Evolutionary conservation across 2,888 invertebrate species (phyloP), one percentile per base, ranked within the genome.

Genomic region (Plutella xylostella): DNA sequence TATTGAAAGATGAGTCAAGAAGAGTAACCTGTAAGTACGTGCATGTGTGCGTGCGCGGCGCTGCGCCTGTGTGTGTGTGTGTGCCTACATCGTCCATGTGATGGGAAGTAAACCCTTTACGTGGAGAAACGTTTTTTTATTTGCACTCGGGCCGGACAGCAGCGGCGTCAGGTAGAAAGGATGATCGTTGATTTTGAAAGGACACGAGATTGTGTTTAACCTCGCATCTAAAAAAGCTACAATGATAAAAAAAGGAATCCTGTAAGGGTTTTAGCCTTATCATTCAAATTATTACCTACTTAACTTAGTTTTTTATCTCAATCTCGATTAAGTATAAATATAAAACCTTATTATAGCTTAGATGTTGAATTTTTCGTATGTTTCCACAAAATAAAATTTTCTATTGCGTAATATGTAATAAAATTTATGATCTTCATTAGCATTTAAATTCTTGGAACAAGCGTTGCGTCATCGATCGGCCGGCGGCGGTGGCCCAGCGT

Each of bases 91-190:
- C 69, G 70, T 73, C 68, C 68, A 65, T 69, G 72, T 71, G 76
- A 83, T 85, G 84, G 85, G 86, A 85, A 85, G 83, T 85, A 77
- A 85, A 86, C 85, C 85, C 85, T 85, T 84, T 83, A 77, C 72
- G 77, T 68, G 67, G 74, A 68, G 79, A 78, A 77, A 78, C 78
- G 69, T 74, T 84, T 85, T 85, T 83, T 79, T 85, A 83, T 82
- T 79, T 82, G 84, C 79, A 73, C 73, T 83, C 76, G 84, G 83
- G 78, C n/a, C n/a, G n/a, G n/a, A n/a, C n/a, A n/a, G n/a, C 79
- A 79, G 74, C 83, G 74, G 73, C 76, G 72, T 75, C 85, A 85
- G 85, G 85, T 85, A 82, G 74, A 78, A 77, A 80, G 75, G 77
- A 82, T 78, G 77, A 78, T 82, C 78, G 78, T 77, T 77, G 80